Evolutionary conservation across 2,797 vertebrate species (phyloP), one percentile per base, ranked within the genome.

Genomic region (Spatula versicolor): DNA sequence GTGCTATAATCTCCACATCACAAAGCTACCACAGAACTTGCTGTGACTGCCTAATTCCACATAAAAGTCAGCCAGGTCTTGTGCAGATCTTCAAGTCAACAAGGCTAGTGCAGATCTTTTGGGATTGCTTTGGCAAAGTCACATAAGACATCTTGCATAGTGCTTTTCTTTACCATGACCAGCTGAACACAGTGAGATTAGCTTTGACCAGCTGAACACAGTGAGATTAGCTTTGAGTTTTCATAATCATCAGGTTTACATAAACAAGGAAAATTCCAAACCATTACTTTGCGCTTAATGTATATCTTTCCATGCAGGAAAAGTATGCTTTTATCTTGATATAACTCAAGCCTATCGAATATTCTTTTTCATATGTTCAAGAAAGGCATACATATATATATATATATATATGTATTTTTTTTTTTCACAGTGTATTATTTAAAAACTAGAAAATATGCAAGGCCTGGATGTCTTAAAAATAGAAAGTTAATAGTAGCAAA

Each of bases 181-280:
- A 96, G 92, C 91, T 92, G 74, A 82, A 69, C 46, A 52, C n/a
- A n/a, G n/a, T n/a, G n/a, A n/a, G n/a, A n/a, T n/a, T n/a, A n/a
- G n/a, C n/a, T n/a, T n/a, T n/a, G n/a, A n/a, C n/a, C n/a, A n/a
- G n/a, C n/a, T n/a, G n/a, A n/a, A n/a, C n/a, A n/a, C 37, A 75
- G 25, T n/a, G 50, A 72, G 55, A 83, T 76, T 88, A 84, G 41
- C 71, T 83, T 91, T 74, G 55, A 72, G 68, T 89, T 93, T 91
- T 93, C 76, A 92, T 73, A 92, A 81, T 83, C 0, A 0, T 60
- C 62, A 25, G 58, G 50, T 83, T 89, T 85, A 83, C 43, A 68
- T 82, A 95, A 96, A 95, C 84, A 91, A 84, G 56, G 54, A 90
- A 95, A 93, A 88, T 79, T 93, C 81, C 87, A 86, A 90, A 64